phyloP scores from a whole-genome alignment of 2,797 vertebrate genomes.

The Oreonectes daqikongensis region DNA sequence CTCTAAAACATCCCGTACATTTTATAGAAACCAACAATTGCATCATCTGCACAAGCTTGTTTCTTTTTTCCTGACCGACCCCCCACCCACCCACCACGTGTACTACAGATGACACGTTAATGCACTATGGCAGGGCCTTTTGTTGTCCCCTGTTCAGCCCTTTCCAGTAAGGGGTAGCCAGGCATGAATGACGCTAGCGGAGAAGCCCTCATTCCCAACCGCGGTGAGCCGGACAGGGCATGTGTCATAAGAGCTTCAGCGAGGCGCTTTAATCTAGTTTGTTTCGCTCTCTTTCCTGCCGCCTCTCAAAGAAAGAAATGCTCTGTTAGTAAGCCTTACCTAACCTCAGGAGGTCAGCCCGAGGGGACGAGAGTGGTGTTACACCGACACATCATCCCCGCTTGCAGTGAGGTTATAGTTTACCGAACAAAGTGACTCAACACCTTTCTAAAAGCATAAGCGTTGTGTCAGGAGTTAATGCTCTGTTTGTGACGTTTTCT shows the following conservation, averaged over 20 bases:
- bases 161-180: constrained; percentile 47
- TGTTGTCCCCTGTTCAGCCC: constrained; percentile 40
- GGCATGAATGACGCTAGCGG: constrained; percentile 48
- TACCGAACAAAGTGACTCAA: constrained; percentile 17
- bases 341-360: constrained; percentile 42
- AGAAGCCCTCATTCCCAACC: constrained; percentile 53
- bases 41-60: constrained; percentile 24
- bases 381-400: constrained; percentile 4
- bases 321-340: constrained; percentile 40
- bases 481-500: constrained; percentile 13
- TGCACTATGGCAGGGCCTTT: constrained; percentile 63
- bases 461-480: constrained; percentile 17
- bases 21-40: no score
- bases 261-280: constrained; percentile 75
- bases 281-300: constrained; percentile 72
- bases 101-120: constrained; percentile 61
- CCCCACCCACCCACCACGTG: constrained; percentile 30
- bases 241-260: constrained; percentile 70
- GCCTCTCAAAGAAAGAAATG: constrained; percentile 36
- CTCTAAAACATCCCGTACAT: constrained; percentile 40
- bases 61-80: constrained; percentile 47
- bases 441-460: constrained; percentile 35
- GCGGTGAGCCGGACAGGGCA: constrained; percentile 61
- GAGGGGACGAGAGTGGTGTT: constrained; percentile 27
- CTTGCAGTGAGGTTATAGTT: constrained; percentile 14